Conservation (phyloP, 2,113 vertebrate species). For the Lipophrys pholis region DNA sequence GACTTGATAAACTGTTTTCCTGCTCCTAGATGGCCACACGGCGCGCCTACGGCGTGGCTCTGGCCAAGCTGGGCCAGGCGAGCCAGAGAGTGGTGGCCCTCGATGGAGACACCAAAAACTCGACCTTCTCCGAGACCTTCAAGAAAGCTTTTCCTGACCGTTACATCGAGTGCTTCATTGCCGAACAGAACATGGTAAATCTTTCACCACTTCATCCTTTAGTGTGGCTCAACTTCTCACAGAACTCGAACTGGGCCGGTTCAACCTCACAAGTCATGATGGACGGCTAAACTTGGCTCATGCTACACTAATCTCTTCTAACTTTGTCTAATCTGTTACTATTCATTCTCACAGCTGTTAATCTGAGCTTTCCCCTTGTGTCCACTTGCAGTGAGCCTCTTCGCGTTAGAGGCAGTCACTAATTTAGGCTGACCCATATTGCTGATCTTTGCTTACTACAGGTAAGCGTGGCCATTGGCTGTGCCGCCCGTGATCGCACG, state of each 20-base stretch:
- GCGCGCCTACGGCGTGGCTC: constrained; percentile 86
- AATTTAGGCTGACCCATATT: neutral
- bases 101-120: constrained; percentile 90
- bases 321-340: constrained; percentile 48
- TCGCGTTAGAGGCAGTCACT: neutral
- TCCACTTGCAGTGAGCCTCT: neutral
- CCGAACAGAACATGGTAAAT: constrained; percentile 90
- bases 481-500: constrained; percentile 83
- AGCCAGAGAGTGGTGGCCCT: constrained; percentile 86
- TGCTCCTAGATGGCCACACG: constrained; percentile 84
- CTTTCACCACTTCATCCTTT: neutral
- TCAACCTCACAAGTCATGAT: constrained; percentile 1
- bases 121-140: constrained; percentile 88
- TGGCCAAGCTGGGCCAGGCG: constrained; percentile 84
- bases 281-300: neutral
- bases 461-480: constrained; percentile 90
- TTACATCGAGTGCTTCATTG: constrained; percentile 89
- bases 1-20: no score
- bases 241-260: neutral
- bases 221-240: neutral
- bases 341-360: constrained; percentile 38
- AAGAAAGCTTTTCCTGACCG: constrained; percentile 86
- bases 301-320: constrained; percentile 46
- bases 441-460: constrained; percentile 44
- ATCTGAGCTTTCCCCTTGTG: constrained; percentile 15